These are phyloP conservation scores for Paralichthys olivaceus DNA, from an alignment of 2,113 vertebrate species.

Conservation along the genomic window DNA sequence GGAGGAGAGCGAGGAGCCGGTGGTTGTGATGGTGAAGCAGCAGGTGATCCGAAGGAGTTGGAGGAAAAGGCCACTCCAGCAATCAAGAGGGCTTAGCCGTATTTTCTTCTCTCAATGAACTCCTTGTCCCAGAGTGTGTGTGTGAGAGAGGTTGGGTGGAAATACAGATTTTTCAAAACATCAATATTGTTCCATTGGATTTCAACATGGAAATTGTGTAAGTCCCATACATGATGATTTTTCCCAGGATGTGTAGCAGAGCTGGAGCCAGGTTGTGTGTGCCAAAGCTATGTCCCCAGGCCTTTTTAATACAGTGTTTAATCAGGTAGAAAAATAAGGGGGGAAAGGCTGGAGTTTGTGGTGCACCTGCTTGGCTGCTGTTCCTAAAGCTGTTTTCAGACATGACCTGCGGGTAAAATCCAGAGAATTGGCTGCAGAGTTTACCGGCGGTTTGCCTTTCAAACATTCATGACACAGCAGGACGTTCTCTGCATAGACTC, in stretches of 20 bases:
- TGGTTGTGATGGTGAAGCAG: slow-evolving; percentile 32
- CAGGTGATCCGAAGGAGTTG: slow-evolving; percentile 56
- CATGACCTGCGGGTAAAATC: background rate
- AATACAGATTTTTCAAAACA: slow-evolving; percentile 49
- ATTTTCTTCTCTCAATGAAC: slow-evolving; percentile 65
- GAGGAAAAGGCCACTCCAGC: slow-evolving; percentile 49
- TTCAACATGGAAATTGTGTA: slow-evolving; percentile 60
- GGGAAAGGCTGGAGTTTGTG: background rate
- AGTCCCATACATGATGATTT: slow-evolving; percentile 54
- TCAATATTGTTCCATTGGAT: slow-evolving; percentile 63
- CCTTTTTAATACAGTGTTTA: slow-evolving; percentile 60
- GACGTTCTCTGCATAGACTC: no score
- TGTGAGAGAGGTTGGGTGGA: slow-evolving; percentile 10
- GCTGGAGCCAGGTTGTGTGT: slow-evolving; percentile 17
- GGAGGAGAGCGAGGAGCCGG: slow-evolving; percentile 29
- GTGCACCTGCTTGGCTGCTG: slow-evolving; percentile 53
- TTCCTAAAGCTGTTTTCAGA: background rate
- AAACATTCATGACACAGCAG: background rate
- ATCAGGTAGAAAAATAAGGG: slow-evolving; percentile 58
- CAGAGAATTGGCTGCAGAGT: no score
- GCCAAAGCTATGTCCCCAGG: slow-evolving; percentile 37
- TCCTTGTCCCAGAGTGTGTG: slow-evolving; percentile 49
- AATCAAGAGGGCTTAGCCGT: slow-evolving; percentile 58
- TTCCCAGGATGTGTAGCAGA: slow-evolving; percentile 51
- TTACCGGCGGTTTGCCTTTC: background rate